Percentiles rank a stretch among this genome's conserved stretches.
Conservation (phyloP, 2,797 vertebrate genomes). For the Phyllotis vaccarum region DNA sequence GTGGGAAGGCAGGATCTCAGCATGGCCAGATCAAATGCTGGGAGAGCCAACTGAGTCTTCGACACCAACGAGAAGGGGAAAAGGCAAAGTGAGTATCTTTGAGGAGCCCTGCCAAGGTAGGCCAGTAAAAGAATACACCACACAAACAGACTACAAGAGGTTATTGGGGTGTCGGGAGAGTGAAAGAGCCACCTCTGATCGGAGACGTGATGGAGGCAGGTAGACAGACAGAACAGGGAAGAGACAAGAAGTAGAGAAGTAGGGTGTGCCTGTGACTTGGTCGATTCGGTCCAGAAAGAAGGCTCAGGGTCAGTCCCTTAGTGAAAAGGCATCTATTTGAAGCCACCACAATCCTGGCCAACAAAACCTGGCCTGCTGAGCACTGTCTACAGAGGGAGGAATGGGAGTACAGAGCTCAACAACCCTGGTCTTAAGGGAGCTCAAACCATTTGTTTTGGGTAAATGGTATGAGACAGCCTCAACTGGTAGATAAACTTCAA, state of each 20-base stretch:
- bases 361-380: background rate
- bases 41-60: background rate
- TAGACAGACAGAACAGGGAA: background rate
- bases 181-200: background rate
- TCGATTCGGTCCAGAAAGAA: background rate
- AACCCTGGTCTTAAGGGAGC: background rate
- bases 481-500: background rate
- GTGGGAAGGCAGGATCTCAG: background rate
- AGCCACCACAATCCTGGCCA: background rate
- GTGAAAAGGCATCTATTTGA: background rate
- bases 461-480: background rate
- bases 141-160: background rate
- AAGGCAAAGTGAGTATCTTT: background rate
- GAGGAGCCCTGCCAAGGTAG: background rate
- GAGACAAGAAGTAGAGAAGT: background rate
- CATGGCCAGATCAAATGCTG: background rate
- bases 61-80: background rate
- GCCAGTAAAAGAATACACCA: background rate
- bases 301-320: background rate
- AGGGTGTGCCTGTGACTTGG: too few relatives aligned
- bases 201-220: background rate
- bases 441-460: background rate
- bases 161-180: background rate
- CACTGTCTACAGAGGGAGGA: background rate
- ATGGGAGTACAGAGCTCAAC: background rate